Percentiles rank a stretch among this genome's conserved stretches.
Conservation (phyloP, 2,888 invertebrate genomes). For the Polymixis lichenea region DNA sequence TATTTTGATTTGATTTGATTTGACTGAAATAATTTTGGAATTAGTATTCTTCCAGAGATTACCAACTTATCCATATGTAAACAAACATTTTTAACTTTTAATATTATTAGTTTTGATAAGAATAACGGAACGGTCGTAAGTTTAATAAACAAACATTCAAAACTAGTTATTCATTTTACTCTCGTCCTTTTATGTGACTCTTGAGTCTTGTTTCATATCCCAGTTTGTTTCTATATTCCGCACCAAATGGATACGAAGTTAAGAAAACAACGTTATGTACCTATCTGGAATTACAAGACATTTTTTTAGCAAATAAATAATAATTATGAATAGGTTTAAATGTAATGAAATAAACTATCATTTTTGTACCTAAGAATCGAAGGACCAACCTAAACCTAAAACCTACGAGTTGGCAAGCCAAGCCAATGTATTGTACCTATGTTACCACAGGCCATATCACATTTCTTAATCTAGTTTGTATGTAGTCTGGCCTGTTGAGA, state of each 20-base stretch:
- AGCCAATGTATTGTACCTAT: neutral
- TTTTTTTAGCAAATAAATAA: no score
- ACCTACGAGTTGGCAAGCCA: neutral
- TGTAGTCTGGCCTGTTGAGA: conserved; percentile 1
- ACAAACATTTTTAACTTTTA: neutral
- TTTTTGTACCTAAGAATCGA: neutral
- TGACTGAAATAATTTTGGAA: neutral
- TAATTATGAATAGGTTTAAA: neutral
- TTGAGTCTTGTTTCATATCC: no score
- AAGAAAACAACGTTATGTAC: neutral
- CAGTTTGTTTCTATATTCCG: neutral
- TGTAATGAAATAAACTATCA: neutral
- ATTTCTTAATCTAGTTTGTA: conserved; percentile 23
- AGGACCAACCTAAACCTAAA: conserved; percentile 2
- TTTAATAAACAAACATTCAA: neutral
- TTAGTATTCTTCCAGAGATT: neutral
- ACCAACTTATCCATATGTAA: neutral
- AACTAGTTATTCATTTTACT: neutral
- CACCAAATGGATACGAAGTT: no score
- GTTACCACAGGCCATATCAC: conserved; percentile 17
- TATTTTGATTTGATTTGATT: no score
- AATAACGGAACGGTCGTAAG: neutral
- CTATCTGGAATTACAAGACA: neutral
- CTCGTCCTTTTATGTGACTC: neutral
- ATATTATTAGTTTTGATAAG: neutral